phyloP scores from a whole-genome alignment of 2,888 invertebrate species.

The Seira musarum region DNA sequence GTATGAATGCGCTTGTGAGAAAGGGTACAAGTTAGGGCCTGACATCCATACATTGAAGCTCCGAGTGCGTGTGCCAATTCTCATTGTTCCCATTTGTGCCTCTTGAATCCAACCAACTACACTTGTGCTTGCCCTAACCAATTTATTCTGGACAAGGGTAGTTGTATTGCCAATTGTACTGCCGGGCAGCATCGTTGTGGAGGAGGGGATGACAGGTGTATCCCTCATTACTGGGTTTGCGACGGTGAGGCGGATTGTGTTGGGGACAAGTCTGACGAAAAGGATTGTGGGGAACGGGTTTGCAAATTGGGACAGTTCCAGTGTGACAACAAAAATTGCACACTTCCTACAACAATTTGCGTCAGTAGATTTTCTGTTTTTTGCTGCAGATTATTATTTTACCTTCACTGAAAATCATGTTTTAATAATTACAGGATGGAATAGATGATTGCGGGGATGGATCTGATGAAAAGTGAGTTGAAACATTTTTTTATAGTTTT shows the following conservation, averaged over 20 bases:
- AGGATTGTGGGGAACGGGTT: constrained; percentile 85
- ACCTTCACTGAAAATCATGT: constrained; percentile 71
- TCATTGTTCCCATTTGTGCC: constrained; percentile 95
- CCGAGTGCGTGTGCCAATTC: too few species aligned
- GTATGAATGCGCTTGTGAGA: constrained; percentile 96
- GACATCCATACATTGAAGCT: too few species aligned
- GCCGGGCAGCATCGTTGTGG: constrained; percentile 87
- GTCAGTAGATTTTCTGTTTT: too few species aligned
- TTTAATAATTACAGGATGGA: background rate
- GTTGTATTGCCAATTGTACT: constrained; percentile 96
- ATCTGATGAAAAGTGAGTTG: constrained; percentile 82
- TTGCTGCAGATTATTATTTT: too few species aligned
- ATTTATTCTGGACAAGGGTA: constrained; percentile 84
- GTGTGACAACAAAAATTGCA: constrained; percentile 93
- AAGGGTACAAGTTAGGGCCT: constrained; percentile 89
- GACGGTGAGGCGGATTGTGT: constrained; percentile 92
- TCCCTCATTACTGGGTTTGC: constrained; percentile 86
- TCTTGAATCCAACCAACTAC: constrained; percentile 86
- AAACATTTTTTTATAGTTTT: too few species aligned
- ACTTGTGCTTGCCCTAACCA: constrained; percentile 97
- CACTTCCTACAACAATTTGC: constrained; percentile 92
- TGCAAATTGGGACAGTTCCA: constrained; percentile 92
- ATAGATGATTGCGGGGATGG: constrained; percentile 83
- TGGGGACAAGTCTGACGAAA: constrained; percentile 92
- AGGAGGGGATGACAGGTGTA: constrained; percentile 80